These are phyloP conservation scores for Arge pagana DNA, from an alignment of 2,888 invertebrate genomes.

Conservation along the genomic window DNA sequence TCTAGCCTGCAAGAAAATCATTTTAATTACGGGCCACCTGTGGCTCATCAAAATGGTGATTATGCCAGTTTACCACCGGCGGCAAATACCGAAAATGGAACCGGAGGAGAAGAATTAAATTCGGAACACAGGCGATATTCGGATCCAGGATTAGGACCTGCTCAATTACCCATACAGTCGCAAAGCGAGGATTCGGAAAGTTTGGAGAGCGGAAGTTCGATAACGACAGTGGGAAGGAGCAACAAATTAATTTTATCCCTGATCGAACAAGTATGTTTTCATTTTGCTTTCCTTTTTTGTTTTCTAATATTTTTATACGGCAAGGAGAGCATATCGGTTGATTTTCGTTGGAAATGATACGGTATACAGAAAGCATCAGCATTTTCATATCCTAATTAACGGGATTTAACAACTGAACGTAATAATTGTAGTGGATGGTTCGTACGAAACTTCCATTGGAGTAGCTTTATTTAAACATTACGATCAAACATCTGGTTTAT, in stretches of 20 bases:
- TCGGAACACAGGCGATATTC: slow-evolving; percentile 67
- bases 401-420: no score
- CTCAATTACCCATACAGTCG: slow-evolving; percentile 57
- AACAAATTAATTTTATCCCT: slow-evolving; percentile 67
- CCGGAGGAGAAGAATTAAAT: slow-evolving; percentile 60
- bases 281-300: background rate
- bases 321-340: no score
- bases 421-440: no score
- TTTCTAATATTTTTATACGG: background rate
- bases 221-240: slow-evolving; percentile 63
- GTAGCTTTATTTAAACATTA: no score
- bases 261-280: slow-evolving; percentile 72
- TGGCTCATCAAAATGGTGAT: slow-evolving; percentile 54
- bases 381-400: no score
- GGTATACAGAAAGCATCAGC: no score
- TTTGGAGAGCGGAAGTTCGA: slow-evolving; percentile 56
- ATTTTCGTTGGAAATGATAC: no score
- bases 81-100: slow-evolving; percentile 63
- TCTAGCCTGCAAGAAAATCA: slow-evolving; percentile 47
- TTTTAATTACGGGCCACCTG: slow-evolving; percentile 34
- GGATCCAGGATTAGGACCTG: slow-evolving; percentile 68
- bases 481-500: no score
- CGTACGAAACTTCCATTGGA: no score
- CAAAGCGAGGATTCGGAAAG: slow-evolving; percentile 64
- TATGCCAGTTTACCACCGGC: slow-evolving; percentile 75